These are phyloP conservation scores for Tupaia chinensis DNA, from an alignment of 2,113 vertebrate species.

Conservation along the genomic window DNA sequence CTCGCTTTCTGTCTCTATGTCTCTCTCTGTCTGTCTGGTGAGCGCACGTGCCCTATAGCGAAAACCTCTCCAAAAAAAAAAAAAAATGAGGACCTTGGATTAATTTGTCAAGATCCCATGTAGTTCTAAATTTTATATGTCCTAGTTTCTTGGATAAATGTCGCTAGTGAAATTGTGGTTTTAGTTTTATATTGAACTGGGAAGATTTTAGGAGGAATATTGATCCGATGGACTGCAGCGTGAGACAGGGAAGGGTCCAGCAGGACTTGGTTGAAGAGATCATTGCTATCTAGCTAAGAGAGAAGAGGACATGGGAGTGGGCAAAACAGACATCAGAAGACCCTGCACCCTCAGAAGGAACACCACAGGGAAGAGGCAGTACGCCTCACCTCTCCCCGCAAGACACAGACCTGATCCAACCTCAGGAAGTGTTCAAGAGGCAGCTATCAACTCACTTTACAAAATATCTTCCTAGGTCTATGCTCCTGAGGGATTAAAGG, in stretches of 20 bases:
- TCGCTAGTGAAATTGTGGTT: neutral
- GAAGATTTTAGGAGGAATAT: neutral
- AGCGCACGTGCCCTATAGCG: too few relatives aligned
- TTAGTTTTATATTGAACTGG: neutral
- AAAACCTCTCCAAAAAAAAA: too few relatives aligned
- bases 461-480: neutral
- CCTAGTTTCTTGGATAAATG: slow-evolving; percentile 28
- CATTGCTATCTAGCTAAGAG: accelerated
- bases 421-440: neutral
- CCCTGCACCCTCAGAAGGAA: neutral
- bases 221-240: neutral
- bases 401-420: neutral
- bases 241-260: neutral
- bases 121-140: neutral
- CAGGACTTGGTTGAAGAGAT: neutral
- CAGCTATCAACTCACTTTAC: neutral
- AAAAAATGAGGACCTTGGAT: too few relatives aligned
- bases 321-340: neutral
- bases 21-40: too few relatives aligned
- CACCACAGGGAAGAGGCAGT: too few relatives aligned
- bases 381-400: neutral
- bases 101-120: neutral
- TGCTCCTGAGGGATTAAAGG: neutral
- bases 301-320: neutral
- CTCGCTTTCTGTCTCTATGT: too few relatives aligned